Evolutionary conservation across 2,888 invertebrate species (phyloP), one percentile per base, ranked within the genome.

Genomic region (Lithophane ornitopus): DNA sequence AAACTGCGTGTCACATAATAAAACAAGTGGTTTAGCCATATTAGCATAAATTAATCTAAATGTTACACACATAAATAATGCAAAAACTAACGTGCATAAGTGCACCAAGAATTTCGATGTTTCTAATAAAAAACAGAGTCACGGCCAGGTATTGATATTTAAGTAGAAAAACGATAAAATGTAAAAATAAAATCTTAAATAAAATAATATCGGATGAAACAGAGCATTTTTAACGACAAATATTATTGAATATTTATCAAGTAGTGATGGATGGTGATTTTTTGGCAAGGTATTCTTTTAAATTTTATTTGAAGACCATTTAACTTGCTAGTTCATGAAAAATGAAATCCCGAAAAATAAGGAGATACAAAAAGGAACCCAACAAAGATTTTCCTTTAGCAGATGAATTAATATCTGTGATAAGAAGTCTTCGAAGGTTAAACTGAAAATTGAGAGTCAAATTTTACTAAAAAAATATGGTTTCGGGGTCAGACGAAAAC

Each of bases 401-500:
- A 76, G 76, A 66, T 75, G 82, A 80, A 84, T 90, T 87, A 84
- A 88, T 88, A 85, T 87, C 69, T 85, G 79, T 87, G 70, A 67
- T 80, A 84, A 76, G 72, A 49, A 72, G 65, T 58, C 75, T 85
- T 72, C 70, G 87, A 92, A 93, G 92, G 92, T 89, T 88, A 77
- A 83, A 86, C 78, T 70, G 70, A 81, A 85, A 81, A 90, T 91
- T 92, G 92, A 88, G 87, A 93, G 89, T 92, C 91, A 92, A 92
- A 91, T 91, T 91, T 72, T 66, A 44, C 46, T 71, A 76, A 86
- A 85, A 41, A 87, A 87, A 88, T 85, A 78, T 74, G 69, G 73
- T 86, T 89, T 87, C 88, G 84, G 85, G 90, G 89, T 87, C 90
- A 87, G 86, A 88, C 82, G 58, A 49, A 63, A 70, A 77, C 59